Evolutionary conservation across 2,888 invertebrate genomes (phyloP).

Genomic region (Thera britannica): DNA sequence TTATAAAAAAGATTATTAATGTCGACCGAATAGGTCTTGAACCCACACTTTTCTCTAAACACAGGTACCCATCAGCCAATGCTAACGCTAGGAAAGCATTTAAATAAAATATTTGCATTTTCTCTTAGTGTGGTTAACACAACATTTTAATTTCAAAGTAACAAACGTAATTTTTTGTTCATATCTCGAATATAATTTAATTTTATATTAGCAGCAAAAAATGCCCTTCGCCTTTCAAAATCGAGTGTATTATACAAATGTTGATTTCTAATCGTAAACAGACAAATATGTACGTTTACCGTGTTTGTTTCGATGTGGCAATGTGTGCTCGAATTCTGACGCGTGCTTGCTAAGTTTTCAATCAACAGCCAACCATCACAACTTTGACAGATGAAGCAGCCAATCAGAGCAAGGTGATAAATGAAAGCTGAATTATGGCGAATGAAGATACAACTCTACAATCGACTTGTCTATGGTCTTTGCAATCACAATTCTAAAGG

Average conservation of each 20-base stretch:
- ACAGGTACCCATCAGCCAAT: not conserved
- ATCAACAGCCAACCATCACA: too few species aligned
- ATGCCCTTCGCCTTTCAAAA: slow-evolving; percentile 14
- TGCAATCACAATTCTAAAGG: too few species aligned
- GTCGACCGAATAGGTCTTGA: not conserved
- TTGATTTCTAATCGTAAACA: not conserved
- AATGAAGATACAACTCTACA: too few species aligned
- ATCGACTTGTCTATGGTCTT: too few species aligned
- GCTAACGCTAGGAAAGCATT: not conserved
- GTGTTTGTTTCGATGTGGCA: slow-evolving; percentile 23
- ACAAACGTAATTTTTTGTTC: not conserved
- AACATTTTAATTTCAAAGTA: not conserved
- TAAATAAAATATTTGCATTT: not conserved
- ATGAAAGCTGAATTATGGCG: too few species aligned
- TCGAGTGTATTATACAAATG: not conserved
- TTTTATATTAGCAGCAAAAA: slow-evolving; percentile 10
- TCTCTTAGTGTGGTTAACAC: not conserved
- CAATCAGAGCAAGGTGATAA: too few species aligned
- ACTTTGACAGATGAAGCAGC: too few species aligned
- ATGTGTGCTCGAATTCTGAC: slow-evolving; percentile 21
- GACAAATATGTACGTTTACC: slow-evolving; percentile 22
- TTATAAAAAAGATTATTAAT: not conserved
- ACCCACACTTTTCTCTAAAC: not conserved
- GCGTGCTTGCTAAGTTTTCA: not conserved
- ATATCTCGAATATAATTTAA: slow-evolving; percentile 11